Base-by-base conservation (phyloP, 1,140 invertebrate species). In the Bombyx mori region DNA sequence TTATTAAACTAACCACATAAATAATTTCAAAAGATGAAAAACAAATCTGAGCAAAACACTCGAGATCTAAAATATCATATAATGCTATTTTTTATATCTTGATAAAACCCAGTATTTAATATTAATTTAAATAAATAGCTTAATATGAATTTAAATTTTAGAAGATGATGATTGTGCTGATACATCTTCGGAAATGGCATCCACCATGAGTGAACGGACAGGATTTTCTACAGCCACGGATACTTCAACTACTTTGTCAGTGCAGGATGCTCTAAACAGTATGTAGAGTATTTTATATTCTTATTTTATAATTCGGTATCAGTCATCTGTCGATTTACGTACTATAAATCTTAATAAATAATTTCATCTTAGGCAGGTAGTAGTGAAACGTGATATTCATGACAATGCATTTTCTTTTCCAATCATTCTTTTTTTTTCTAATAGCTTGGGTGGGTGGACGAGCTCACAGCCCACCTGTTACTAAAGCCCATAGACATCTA, bases 201-300 rank as follows among this genome's bases (percentile, higher is more conserved):
- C 84, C 74, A 81, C 76, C 69, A 62, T 85, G 70, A 87, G 84
- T 63, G 81, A 85, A 49, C 73, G 71, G 54, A 85, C 84, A 10
- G 73, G 76, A 3, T 87, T 84, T 50, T 87, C 84, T 50, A 75
- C 68, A 22, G 74, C 78, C 10, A 87, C 82, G 43, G 82, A 84
- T 44, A 75, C 74, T 22, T 87, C 84, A 46, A 77, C 76, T 6
- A 75, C 76, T 46, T 57, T 87, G 49, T 87, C 84, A 50, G 82
- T 87, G 8, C 79, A 87, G 71, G 84, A 85, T 71, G 82, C 83
- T 46, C 71, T 86, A 54, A 86, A 85, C 55, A 85, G 83, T 86
- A 70, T 79, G 81, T 62, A 54, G 8, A 9, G 47, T n/a, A 35
- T 35, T 26, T 51, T 54, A 50, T 44, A 10, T 48, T 9, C 49